A percentile compares a stretch with the other conserved stretches of the same genome.
These are phyloP conservation scores for Pachypanchax playfairii DNA, from an alignment of 2,113 vertebrate species.

Conservation along the genomic window DNA sequence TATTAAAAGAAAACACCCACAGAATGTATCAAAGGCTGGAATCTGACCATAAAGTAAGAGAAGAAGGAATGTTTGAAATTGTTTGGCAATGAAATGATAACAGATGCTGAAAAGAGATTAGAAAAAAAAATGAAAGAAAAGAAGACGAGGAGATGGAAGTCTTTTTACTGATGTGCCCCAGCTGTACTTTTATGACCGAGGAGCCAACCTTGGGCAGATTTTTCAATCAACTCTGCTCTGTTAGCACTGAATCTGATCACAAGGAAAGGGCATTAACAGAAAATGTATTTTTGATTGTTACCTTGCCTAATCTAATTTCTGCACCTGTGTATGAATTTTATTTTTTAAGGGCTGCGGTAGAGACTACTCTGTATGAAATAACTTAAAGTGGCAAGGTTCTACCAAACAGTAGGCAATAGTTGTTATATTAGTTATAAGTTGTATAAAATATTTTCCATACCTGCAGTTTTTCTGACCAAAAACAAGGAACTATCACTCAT, in stretches of 20 bases:
- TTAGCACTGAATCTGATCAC: conserved; percentile 25
- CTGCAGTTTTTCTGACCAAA: background rate
- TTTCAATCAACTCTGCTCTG: conserved; percentile 50
- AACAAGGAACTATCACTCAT: background rate
- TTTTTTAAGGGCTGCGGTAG: background rate
- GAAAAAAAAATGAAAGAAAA: background rate
- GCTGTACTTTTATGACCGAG: conserved; percentile 46
- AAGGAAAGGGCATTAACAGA: conserved; percentile 35
- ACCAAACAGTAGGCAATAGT: background rate
- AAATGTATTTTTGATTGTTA: conserved; percentile 27
- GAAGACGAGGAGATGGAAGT: conserved; percentile 30
- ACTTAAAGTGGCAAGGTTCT: conserved; percentile 1
- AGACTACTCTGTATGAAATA: background rate
- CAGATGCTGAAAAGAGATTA: conserved; percentile 22
- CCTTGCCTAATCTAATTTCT: conserved; percentile 2
- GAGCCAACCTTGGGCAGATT: conserved; percentile 56
- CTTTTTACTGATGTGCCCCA: conserved; percentile 49
- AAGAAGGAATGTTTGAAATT: conserved; percentile 55
- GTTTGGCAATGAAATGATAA: conserved; percentile 71
- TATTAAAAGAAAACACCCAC: conserved; percentile 55
- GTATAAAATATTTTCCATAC: too few relatives aligned
- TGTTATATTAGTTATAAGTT: too few relatives aligned
- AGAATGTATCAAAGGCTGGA: conserved; percentile 56
- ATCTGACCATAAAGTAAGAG: conserved; percentile 42
- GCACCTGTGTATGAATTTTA: background rate